Evolutionary conservation across 2,797 vertebrate genomes (phyloP), one percentile per base, ranked within the genome.

Genomic region (Sylvia borin): DNA sequence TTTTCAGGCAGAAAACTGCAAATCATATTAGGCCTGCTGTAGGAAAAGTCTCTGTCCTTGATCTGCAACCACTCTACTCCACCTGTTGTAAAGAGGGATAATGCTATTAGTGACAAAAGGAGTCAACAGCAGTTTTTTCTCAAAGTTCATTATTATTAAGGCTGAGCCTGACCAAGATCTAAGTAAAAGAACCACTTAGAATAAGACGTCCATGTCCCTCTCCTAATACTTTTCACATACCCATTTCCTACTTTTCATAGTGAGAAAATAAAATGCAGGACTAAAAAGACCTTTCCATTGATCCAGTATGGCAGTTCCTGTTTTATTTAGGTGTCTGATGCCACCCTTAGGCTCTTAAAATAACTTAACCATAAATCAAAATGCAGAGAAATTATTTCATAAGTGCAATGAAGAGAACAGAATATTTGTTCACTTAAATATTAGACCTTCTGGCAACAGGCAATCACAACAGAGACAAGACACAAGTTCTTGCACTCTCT

Each of bases 1-100:
- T 98, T 97, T 86, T 98, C 97, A 79, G 96, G 96, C 8, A 97
- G 91, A 94, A 98, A 98, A 87, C 90, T 98, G 95, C 98, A 98
- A 47, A 98, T 98, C 50, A 84, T 98, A 54, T 97, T 98, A 62
- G 97, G 97, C 93, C 98, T 97, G 67, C 98, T 98, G 66, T 96
- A 96, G 74, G 98, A 97, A 83, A 97, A 98, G 64, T 98, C 97
- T 77, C 96, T 98, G 51, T 98, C 98, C 89, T 97, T 98, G 88
- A 98, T 97, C 67, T 98, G 98, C n/a, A 98, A 96, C 98, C 98
- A 98, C 74, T 98, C 98, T 51, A 98, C 97, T 36, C 97, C 98
- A 76, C 92, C 98, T 97, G 91, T 76, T 58, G 18, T 38, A 73
- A 83, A 89, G 75, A 66, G 85, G 61, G 25, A 89, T 80, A 82